Evolutionary conservation across 1,140 invertebrate genomes (phyloP), one percentile per base, ranked within the genome.

Genomic region (Drosophila quadrilineata): DNA sequence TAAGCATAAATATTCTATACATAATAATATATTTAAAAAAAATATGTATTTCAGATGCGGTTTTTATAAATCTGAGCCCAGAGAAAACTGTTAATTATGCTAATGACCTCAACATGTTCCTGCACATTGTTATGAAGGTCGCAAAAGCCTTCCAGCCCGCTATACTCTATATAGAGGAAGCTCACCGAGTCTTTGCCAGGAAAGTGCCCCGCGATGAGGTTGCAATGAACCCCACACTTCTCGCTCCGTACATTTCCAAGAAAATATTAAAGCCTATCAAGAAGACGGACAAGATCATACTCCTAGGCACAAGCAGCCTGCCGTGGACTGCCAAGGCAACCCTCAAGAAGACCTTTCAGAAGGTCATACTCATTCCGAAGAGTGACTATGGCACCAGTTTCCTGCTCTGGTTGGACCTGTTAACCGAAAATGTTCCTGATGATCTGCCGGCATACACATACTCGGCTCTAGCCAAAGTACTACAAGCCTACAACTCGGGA

Each of bases 41-140:
- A 3, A 9, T 3, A 0, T 4, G 10, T 29, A 6, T 21, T 6
- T 1, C 22, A 89, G 88, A 86, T 54, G 96, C 96, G 3, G 94
- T 95, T 3, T 90, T 97, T 16, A 95, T 98, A 85, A 96, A 98
- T 71, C 90, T 98, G 2, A 94, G 95, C 14, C 93, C 96, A 2
- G 91, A 92, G 3, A 95, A 96, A 63, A 92, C 96, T 29, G 93
- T 91, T 16, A 91, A 95, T 91, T 96, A 95, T 90, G 93, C 93
- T 8, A 94, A 96, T 5, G 62, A 96, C 6, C 45, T 91, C 41
- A 87, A 88, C 9, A 90, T 90, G 71, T 84, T 91, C 17, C 5
- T 90, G 3, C 75, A 89, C 52, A 67, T 88, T 2, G 53, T 89
- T 14, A 69, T 87, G 31, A 90, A 93, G 90, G 90, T 93, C 40